Percentiles rank a stretch among this genome's conserved stretches.
Conservation (phyloP, 2,888 invertebrate species). For the Sarcophaga caerulescens region DNA sequence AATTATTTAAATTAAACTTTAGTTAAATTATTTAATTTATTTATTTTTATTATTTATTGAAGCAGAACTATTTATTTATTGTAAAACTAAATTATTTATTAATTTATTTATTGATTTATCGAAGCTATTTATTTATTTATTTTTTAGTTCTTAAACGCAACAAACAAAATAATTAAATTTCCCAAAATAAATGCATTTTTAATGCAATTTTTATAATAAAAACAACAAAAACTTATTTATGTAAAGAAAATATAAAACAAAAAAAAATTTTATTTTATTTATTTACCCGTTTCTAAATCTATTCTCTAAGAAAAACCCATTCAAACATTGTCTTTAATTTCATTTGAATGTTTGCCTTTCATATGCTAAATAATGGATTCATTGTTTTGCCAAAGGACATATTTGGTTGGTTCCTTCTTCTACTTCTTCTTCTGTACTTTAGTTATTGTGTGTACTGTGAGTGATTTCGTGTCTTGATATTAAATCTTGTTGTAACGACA, state of each 20-base stretch:
- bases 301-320: neutral
- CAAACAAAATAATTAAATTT: slow-evolving; percentile 32
- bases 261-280: slow-evolving; percentile 1
- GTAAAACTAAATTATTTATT: slow-evolving; percentile 30
- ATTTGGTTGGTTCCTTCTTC: slow-evolving; percentile 22
- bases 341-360: slow-evolving; percentile 47
- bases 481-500: slow-evolving; percentile 20
- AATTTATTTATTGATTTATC: slow-evolving; percentile 66
- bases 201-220: slow-evolving; percentile 11
- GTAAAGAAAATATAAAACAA: slow-evolving; percentile 13
- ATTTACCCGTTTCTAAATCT: neutral
- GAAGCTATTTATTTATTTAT: slow-evolving; percentile 58
- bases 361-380: slow-evolving; percentile 57
- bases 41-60: slow-evolving; percentile 64
- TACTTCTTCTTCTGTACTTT: neutral
- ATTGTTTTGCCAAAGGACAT: slow-evolving; percentile 58
- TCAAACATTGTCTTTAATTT: slow-evolving; percentile 33
- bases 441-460: neutral
- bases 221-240: slow-evolving; percentile 13
- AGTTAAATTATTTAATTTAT: slow-evolving; percentile 64
- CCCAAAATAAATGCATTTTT: slow-evolving; percentile 34
- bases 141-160: slow-evolving; percentile 64
- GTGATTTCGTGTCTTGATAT: slow-evolving; percentile 1
- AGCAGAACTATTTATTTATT: slow-evolving; percentile 34
- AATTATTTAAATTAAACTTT: slow-evolving; percentile 60